Percentiles rank a stretch among this genome's conserved stretches.
Conservation (phyloP, 2,797 vertebrate species). For the Sparus aurata region DNA sequence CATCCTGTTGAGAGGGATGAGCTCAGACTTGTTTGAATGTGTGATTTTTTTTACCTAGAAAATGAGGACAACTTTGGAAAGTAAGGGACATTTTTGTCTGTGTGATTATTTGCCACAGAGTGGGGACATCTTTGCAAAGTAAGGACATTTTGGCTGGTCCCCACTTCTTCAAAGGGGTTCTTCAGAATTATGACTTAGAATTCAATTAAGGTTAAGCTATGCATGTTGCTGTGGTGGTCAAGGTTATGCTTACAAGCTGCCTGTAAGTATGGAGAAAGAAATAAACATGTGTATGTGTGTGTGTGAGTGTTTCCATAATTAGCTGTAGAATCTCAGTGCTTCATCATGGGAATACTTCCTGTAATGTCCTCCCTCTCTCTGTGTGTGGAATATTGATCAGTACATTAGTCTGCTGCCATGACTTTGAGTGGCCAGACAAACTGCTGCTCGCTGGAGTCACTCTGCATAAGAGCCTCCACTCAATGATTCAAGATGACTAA, state of each 20-base stretch:
- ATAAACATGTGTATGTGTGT: constrained; percentile 7
- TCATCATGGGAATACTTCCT: constrained; percentile 68
- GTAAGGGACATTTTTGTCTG: no score
- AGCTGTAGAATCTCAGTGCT: constrained; percentile 43
- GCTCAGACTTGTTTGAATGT: no score
- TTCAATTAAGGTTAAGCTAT: not conserved
- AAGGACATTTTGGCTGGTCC: not conserved
- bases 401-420: constrained; percentile 60
- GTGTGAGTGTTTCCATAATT: constrained; percentile 62
- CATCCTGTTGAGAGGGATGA: no score
- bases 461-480: constrained; percentile 46
- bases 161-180: not conserved
- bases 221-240: not conserved
- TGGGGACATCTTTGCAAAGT: not conserved
- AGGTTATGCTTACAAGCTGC: not conserved
- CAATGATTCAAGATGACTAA: no score
- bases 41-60: no score
- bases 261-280: constrained; percentile 19
- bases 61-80: no score
- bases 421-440: constrained; percentile 47
- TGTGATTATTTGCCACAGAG: not conserved
- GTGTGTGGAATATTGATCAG: constrained; percentile 72
- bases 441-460: constrained; percentile 48
- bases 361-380: constrained; percentile 49
- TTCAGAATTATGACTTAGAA: not conserved